These are phyloP conservation scores for Xylota sylvarum DNA, from an alignment of 2,888 invertebrate genomes.

Conservation along the genomic window DNA sequence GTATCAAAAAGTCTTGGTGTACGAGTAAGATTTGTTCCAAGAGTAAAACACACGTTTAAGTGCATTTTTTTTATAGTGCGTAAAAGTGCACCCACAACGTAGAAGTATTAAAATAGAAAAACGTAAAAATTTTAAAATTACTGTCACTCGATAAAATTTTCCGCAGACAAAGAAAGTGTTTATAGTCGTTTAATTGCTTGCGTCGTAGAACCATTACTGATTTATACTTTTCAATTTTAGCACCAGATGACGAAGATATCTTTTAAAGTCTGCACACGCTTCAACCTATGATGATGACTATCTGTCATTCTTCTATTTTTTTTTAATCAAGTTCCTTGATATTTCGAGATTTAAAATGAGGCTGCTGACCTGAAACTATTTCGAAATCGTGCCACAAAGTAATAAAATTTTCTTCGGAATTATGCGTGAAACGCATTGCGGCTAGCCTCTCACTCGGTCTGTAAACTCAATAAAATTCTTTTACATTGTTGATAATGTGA, in stretches of 20 bases:
- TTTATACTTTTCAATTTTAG: neutral
- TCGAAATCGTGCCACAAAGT: neutral
- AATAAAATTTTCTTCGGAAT: neutral
- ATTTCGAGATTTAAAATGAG: neutral
- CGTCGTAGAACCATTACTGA: neutral
- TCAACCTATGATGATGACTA: conserved; percentile 7
- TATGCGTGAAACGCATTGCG: neutral
- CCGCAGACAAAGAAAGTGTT: conserved; percentile 79
- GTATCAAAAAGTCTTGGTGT: too few species aligned
- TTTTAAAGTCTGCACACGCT: neutral
- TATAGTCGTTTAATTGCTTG: conserved; percentile 31
- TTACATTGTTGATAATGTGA: neutral
- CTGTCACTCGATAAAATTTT: neutral
- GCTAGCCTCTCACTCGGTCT: neutral
- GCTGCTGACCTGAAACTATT: conserved; percentile 17
- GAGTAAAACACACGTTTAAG: too few species aligned
- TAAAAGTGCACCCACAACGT: too few species aligned
- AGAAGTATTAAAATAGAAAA: too few species aligned
- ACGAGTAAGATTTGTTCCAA: too few species aligned
- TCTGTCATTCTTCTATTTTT: conserved; percentile 6
- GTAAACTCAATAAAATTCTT: neutral
- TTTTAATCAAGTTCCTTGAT: conserved; percentile 4
- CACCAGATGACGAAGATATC: conserved; percentile 1
- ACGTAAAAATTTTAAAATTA: too few species aligned
- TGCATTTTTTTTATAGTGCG: too few species aligned